phyloP scores from a whole-genome alignment of 1,140 invertebrate species.

The Octopus bimaculoides region DNA sequence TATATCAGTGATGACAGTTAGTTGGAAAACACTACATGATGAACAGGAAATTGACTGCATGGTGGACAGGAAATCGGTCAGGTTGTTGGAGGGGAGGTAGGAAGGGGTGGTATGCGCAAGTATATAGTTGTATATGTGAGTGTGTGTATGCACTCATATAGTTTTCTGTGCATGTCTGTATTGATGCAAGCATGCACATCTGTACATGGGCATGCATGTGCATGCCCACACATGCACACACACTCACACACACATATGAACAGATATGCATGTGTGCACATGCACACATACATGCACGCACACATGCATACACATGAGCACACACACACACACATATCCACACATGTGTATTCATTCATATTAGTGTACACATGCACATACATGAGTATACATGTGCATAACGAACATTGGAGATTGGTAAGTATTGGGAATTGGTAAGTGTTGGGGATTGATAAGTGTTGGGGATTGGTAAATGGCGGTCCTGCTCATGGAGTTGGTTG shows the following conservation, averaged over 20 bases:
- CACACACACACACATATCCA: not conserved
- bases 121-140: no score
- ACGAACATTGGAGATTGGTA: no score
- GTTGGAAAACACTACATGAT: no score
- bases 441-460: no score
- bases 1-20: no score
- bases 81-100: no score
- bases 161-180: not conserved
- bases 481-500: no score
- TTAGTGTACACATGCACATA: not conserved
- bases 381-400: not conserved
- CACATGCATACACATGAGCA: not conserved
- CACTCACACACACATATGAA: not conserved
- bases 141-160: not conserved
- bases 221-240: not conserved
- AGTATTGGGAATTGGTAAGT: no score
- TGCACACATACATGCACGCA: not conserved
- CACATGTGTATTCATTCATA: not conserved
- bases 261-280: not conserved
- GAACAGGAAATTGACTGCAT: no score
- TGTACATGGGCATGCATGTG: not conserved
- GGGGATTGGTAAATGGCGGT: no score
- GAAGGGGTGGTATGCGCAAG: no score
- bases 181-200: not conserved
- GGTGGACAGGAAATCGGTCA: no score